Evolutionary conservation across 2,797 vertebrate genomes (phyloP).

Genomic region (Premnoplex brunnescens): DNA sequence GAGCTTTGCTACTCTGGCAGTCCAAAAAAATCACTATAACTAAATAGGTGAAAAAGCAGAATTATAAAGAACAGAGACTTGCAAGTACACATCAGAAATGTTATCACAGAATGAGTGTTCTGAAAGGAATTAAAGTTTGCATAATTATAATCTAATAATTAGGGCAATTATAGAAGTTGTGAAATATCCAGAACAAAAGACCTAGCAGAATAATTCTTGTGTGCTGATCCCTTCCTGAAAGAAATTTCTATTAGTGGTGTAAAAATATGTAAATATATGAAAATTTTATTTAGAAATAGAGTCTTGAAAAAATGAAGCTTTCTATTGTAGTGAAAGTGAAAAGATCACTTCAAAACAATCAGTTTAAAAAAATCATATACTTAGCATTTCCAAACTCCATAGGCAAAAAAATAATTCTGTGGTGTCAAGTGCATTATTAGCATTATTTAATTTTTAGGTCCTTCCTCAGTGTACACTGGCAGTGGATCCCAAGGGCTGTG

Average conservation of each 20-base stretch:
- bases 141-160: constrained; percentile 32
- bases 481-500: neutral
- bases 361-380: neutral
- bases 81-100: neutral
- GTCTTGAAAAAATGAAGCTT: neutral
- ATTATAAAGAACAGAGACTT: neutral
- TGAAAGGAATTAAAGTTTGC: neutral
- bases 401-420: neutral
- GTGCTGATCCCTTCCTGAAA: neutral
- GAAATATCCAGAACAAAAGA: neutral
- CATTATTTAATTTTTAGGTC: neutral
- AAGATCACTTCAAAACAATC: neutral
- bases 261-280: neutral
- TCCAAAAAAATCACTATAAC: constrained; percentile 10
- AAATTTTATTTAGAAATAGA: neutral
- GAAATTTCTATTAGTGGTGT: neutral
- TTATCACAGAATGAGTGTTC: neutral
- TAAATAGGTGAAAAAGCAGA: neutral
- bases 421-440: neutral
- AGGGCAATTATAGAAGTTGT: constrained; percentile 3
- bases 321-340: neutral
- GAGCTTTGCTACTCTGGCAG: neutral
- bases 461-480: neutral
- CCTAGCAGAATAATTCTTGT: neutral
- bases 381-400: neutral